Percentiles rank a stretch among this genome's conserved stretches.
These are phyloP conservation scores for Apeltes quadracus DNA, from an alignment of 2,113 vertebrate species.

Conservation along the genomic window DNA sequence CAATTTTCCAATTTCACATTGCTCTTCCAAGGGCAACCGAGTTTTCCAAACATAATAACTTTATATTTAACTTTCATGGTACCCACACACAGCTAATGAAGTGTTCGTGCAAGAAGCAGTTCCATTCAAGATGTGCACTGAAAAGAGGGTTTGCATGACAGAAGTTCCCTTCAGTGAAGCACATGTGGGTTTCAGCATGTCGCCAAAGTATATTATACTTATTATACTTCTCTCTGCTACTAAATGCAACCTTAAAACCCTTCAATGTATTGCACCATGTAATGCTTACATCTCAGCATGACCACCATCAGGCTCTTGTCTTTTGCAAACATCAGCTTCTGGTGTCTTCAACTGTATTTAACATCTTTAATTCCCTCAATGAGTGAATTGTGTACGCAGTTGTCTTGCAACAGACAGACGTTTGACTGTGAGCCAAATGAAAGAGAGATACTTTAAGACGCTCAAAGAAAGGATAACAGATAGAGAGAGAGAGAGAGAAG, in stretches of 20 bases:
- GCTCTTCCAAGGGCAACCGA: background rate
- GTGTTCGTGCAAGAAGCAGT: slow-evolving; percentile 9
- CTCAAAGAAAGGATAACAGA: background rate
- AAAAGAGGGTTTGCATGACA: slow-evolving; percentile 9
- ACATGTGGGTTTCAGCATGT: slow-evolving; percentile 31
- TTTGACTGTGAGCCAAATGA: background rate
- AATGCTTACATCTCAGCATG: slow-evolving; percentile 18
- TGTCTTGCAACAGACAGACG: background rate
- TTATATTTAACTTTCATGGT: slow-evolving; percentile 26
- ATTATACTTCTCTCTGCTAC: background rate
- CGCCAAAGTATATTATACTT: too few relatives aligned
- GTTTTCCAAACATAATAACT: slow-evolving; percentile 34
- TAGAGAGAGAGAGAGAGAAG: background rate
- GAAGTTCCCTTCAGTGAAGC: background rate
- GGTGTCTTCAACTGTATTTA: background rate
- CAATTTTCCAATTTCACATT: slow-evolving; percentile 6
- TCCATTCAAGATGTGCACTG: background rate
- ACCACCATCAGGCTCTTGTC: background rate
- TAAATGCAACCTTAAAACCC: slow-evolving; percentile 12
- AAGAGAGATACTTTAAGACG: background rate
- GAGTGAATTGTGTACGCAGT: background rate
- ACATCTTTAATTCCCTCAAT: slow-evolving; percentile 4
- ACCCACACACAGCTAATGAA: slow-evolving; percentile 39
- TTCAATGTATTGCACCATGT: slow-evolving; percentile 10
- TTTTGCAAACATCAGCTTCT: slow-evolving; percentile 2